Evolutionary conservation across 2,797 vertebrate genomes (phyloP).

Genomic region (Petrocephalus sullivani): DNA sequence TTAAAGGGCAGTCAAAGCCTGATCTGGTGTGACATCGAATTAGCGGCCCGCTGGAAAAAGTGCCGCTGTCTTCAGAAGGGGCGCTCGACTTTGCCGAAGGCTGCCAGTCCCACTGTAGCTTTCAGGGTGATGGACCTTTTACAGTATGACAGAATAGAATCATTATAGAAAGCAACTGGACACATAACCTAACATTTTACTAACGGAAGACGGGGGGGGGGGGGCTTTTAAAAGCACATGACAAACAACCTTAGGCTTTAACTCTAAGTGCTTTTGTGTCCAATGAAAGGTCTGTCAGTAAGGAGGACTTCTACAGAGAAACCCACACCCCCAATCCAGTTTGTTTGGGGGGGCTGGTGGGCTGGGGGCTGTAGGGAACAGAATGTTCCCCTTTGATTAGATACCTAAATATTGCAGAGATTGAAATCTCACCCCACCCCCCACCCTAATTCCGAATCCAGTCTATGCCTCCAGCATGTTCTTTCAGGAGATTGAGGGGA

Average conservation of each 20-base stretch:
- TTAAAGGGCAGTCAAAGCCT: not conserved
- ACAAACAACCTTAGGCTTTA: not conserved
- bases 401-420: not conserved
- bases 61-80: not conserved
- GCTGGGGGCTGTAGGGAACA: not conserved
- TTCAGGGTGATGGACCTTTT: not conserved
- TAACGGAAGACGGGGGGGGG: not conserved
- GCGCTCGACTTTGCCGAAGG: not conserved
- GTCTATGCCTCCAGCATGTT: not conserved
- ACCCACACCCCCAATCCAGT: not conserved
- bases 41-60: not conserved
- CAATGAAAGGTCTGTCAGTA: not conserved
- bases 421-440: not conserved
- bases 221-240: not conserved
- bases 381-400: constrained; percentile 10
- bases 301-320: not conserved
- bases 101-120: not conserved
- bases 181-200: not conserved
- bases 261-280: not conserved
- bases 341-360: not conserved
- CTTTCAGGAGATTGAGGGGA: constrained; percentile 6
- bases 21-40: not conserved
- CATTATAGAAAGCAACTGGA: not conserved
- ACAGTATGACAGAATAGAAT: not conserved
- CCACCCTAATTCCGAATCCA: not conserved